Percentiles rank a stretch among this genome's conserved stretches.
phyloP scores from a whole-genome alignment of 2,888 invertebrate species.

The Cantharis nigra region DNA sequence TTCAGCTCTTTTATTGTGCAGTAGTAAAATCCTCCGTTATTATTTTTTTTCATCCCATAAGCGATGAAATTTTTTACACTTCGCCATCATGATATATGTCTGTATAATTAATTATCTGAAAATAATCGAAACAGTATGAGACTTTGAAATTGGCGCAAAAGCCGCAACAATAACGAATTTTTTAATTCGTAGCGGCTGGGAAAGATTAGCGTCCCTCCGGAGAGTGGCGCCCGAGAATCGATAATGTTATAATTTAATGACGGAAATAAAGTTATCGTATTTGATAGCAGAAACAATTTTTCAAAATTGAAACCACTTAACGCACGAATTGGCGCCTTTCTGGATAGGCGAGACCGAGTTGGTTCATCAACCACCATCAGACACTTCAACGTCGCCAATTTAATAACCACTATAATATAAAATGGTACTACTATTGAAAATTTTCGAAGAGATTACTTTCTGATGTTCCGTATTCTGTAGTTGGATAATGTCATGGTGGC shows the following conservation, averaged over 20 bases:
- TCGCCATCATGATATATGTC: neutral
- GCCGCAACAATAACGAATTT: neutral
- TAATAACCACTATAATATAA: slow-evolving; percentile 9
- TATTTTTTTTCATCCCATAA: neutral
- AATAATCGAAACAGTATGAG: neutral
- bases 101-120: neutral
- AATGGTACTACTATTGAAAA: slow-evolving; percentile 3
- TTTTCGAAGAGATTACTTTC: neutral
- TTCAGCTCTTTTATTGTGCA: neutral
- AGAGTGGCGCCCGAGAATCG: neutral
- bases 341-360: slow-evolving; percentile 4
- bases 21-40: neutral
- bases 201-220: neutral
- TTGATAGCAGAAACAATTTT: neutral
- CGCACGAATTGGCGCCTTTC: slow-evolving; percentile 14
- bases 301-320: neutral
- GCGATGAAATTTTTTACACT: neutral
- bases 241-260: neutral
- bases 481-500: neutral
- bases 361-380: slow-evolving; percentile 12
- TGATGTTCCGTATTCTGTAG: neutral
- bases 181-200: neutral
- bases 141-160: neutral
- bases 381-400: slow-evolving; percentile 24
- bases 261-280: neutral